Evolutionary conservation across 2,888 invertebrate species (phyloP), one percentile per base, ranked within the genome.

Genomic region (Eugnorisma glareosa): DNA sequence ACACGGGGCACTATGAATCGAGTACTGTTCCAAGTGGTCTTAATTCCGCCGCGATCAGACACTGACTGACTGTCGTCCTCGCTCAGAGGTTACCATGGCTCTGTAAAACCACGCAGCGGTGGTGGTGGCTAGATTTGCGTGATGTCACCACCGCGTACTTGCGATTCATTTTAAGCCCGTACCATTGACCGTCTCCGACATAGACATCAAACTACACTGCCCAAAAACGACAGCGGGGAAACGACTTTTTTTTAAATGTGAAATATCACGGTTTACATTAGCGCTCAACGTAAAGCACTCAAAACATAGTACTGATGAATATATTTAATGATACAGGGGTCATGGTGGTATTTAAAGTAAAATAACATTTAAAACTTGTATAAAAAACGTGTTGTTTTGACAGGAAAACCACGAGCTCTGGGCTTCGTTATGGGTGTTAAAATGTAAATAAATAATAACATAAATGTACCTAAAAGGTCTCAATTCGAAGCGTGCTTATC

Each of bases 401-500:
- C 51, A 11, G 51, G 10, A 54, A 54, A 54, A 6, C 15, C 28
- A 59, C 28, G 31, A 8, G 28, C 57, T 28, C 57, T 28, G 6
- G 7, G 31, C 57, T 18, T 54, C 15, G 54, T 13, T 54, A n/a
- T 15, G 15, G 11, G 28, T 15, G 15, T 28, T 57, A 28, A 28
- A 59, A 28, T 13, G 28, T 59, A 31, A 31, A 59, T 59, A 18
- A 31, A 31, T 57, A 57, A n/a, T 57, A 59, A 59, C 59, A 79
- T 28, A 35, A 66, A 76, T 51, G 1, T 73, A 24, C 35, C 18
- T 40, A 43, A 15, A 54, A 24, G 31, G 8, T 48, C 82, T 48
- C 35, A 74, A 81, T 75, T 48, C 40, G 18, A 66, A 54, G 18
- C 45, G 15, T 15, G 7, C 37, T 54, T 77, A 67, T 83, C 63